A percentile compares a stretch with the other conserved stretches of the same genome.
phyloP scores from a whole-genome alignment of 2,888 invertebrate species.

The Drosophila imparisetae region DNA sequence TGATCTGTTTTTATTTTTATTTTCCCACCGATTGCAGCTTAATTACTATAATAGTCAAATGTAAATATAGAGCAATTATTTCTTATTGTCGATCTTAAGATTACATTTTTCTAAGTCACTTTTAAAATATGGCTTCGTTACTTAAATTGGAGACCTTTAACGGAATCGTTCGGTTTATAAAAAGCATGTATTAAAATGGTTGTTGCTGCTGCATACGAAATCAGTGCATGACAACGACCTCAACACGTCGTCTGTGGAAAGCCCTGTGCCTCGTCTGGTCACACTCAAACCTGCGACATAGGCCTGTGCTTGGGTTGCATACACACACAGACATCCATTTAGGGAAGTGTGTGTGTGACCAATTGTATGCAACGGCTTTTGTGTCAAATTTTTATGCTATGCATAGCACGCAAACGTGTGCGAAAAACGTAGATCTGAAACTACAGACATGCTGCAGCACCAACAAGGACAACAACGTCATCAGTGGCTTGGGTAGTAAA shows the following conservation, averaged over 20 bases:
- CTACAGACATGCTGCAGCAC: constrained; percentile 59
- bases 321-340: background rate
- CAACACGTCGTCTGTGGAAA: constrained; percentile 52
- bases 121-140: background rate
- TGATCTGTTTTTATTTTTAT: background rate
- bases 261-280: constrained; percentile 32
- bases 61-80: background rate
- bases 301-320: constrained; percentile 5
- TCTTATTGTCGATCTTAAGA: background rate
- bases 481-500: constrained; percentile 59
- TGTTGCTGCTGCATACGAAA: constrained; percentile 68
- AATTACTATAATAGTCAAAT: background rate
- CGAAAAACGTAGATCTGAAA: constrained; percentile 68
- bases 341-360: constrained; percentile 32
- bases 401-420: constrained; percentile 78
- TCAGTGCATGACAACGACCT: constrained; percentile 68
- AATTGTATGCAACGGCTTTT: constrained; percentile 75
- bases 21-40: rapidly evolving
- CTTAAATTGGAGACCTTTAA: background rate
- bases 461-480: constrained; percentile 23
- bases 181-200: constrained; percentile 46
- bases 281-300: constrained; percentile 36
- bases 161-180: constrained; percentile 21
- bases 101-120: background rate
- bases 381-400: constrained; percentile 78